phyloP scores from a whole-genome alignment of 2,888 invertebrate genomes.

The Cheiracanthium punctorium region DNA sequence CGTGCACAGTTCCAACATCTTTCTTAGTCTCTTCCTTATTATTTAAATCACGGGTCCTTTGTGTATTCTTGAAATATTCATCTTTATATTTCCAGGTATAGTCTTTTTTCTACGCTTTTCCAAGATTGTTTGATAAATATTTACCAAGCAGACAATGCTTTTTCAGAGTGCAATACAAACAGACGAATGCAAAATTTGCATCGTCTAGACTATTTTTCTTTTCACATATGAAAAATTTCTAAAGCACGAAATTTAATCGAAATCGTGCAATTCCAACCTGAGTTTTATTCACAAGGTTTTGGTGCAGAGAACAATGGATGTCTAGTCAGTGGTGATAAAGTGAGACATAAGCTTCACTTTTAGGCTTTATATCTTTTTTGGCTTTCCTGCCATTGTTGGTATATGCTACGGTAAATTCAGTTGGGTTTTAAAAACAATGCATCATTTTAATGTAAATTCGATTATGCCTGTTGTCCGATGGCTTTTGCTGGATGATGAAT shows the following conservation, averaged over 20 bases:
- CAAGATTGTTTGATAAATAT: neutral
- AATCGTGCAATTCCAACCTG: neutral
- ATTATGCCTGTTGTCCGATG: neutral
- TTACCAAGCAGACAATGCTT: neutral
- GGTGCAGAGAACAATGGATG: slow-evolving; percentile 42
- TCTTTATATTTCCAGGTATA: too few relatives aligned
- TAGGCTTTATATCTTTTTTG: neutral
- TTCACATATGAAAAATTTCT: neutral
- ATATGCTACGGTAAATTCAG: neutral
- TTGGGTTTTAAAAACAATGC: slow-evolving; percentile 1
- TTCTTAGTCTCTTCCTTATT: too few relatives aligned
- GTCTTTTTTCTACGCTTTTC: neutral
- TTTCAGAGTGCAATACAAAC: neutral
- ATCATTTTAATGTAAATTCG: neutral
- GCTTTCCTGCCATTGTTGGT: neutral
- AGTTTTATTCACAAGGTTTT: neutral
- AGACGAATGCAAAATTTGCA: neutral
- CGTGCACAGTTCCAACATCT: too few relatives aligned
- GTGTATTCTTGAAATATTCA: too few relatives aligned
- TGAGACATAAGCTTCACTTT: neutral
- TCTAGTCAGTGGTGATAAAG: neutral
- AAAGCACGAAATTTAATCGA: neutral
- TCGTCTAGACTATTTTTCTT: neutral
- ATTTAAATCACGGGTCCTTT: too few relatives aligned
- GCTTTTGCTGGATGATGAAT: too few relatives aligned